phyloP scores from a whole-genome alignment of 2,113 vertebrate species.

The human (Homo sapiens) region GRCh38 chr16:1128501-1129000 shows the following conservation, averaged over 20 bases:
- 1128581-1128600: background rate
- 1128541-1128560: too few relatives aligned
- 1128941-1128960: background rate
- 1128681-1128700: background rate
- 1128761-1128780: background rate
- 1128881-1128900: background rate
- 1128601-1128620: background rate
- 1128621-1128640: background rate
- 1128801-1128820: background rate
- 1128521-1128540: too few relatives aligned
- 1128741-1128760: background rate
- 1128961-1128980: accelerated
- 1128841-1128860: background rate
- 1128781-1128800: background rate
- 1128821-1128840: background rate
- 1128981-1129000: too few relatives aligned
- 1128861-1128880: background rate
- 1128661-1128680: background rate
- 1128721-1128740: background rate
- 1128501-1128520: too few relatives aligned
- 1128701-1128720: background rate
- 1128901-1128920: accelerated
- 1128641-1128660: background rate
- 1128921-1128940: accelerated
- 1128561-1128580: background rate